A percentile compares a stretch with the other conserved stretches of the same genome.
Conservation (phyloP, 2,797 vertebrate species). For the Cuculus canorus region DNA sequence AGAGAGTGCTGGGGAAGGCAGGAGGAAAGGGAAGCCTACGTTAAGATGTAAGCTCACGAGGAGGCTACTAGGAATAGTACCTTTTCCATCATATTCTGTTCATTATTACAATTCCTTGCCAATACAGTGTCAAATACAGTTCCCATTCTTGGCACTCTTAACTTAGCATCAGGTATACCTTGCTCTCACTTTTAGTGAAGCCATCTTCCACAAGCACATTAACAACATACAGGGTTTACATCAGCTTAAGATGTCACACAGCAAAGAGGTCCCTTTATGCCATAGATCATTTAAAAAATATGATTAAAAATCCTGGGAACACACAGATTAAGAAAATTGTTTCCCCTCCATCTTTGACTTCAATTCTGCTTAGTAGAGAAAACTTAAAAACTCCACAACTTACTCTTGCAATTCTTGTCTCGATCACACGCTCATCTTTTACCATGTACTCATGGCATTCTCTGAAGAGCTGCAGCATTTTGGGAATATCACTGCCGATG, state of each 20-base stretch:
- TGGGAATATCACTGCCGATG: constrained; percentile 81
- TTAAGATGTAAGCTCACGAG: background rate
- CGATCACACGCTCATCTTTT: constrained; percentile 75
- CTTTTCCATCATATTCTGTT: background rate
- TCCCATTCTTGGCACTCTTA: background rate
- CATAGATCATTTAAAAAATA: background rate
- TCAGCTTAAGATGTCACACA: background rate
- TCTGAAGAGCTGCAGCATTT: constrained; percentile 87
- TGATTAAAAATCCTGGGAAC: background rate
- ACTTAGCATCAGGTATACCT: background rate
- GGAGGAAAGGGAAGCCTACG: background rate
- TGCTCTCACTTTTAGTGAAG: background rate
- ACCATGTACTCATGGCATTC: constrained; percentile 85
- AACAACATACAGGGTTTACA: background rate
- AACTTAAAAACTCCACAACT: constrained; percentile 37
- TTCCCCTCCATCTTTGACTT: background rate
- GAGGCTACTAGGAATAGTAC: background rate
- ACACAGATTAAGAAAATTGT: accelerated
- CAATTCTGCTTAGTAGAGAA: background rate
- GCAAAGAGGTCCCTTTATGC: background rate
- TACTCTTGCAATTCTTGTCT: constrained; percentile 88
- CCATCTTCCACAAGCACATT: background rate
- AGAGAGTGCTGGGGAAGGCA: background rate
- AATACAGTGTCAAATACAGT: background rate
- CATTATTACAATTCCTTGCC: background rate